Conservation (phyloP, 1,140 invertebrate genomes). For the Drosophila sucinea region DNA sequence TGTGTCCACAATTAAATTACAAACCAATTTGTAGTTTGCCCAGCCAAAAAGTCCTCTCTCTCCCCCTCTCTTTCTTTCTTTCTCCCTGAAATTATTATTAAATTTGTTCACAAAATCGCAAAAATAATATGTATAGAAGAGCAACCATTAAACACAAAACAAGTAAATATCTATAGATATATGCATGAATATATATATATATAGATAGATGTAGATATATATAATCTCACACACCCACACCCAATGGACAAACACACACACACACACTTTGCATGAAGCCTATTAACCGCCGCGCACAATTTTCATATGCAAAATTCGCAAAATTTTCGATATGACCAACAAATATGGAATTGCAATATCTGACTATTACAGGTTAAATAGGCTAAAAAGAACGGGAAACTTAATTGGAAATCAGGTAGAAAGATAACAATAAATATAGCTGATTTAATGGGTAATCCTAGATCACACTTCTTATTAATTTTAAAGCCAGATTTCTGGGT, state of each 20-base stretch:
- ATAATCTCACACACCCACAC: slow-evolving; percentile 15
- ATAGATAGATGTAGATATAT: slow-evolving; percentile 34
- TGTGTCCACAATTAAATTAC: slow-evolving; percentile 67
- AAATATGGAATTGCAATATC: slow-evolving; percentile 60
- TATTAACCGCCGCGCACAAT: slow-evolving; percentile 76
- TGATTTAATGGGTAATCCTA: no score
- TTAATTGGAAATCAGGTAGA: slow-evolving; percentile 3
- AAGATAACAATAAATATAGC: not conserved
- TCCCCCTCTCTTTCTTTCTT: not conserved
- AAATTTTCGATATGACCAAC: slow-evolving; percentile 69
- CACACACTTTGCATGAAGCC: slow-evolving; percentile 61
- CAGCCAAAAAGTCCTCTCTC: not conserved
- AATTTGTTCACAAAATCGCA: slow-evolving; percentile 48
- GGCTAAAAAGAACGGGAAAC: slow-evolving; percentile 1
- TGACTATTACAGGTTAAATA: slow-evolving; percentile 26
- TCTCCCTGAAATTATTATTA: slow-evolving; percentile 65
- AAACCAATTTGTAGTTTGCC: slow-evolving; percentile 67
- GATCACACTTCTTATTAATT: no score
- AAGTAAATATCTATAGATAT: slow-evolving; percentile 23
- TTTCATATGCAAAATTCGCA: slow-evolving; percentile 80
- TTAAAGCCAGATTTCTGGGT: no score
- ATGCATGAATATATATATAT: slow-evolving; percentile 39
- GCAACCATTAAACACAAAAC: slow-evolving; percentile 8
- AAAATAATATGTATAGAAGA: slow-evolving; percentile 17
- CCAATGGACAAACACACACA: slow-evolving; percentile 35